Percentiles rank a stretch among this genome's conserved stretches.
Conservation (phyloP, 2,797 vertebrate species). For the Melanotaenia pygmaea region DNA sequence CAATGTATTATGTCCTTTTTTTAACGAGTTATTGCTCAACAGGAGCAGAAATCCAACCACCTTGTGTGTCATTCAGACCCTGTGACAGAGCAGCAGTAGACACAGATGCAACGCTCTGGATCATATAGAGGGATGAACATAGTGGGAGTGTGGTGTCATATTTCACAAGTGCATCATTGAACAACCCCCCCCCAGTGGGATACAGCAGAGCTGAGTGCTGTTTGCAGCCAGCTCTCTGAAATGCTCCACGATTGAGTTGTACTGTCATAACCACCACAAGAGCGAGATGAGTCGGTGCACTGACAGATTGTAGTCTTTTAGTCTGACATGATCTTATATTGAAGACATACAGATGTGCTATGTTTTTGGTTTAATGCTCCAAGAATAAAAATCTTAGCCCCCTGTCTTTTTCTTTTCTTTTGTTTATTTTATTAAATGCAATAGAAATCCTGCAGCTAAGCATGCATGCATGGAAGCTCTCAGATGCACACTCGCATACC, state of each 20-base stretch:
- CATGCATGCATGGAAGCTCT: neutral
- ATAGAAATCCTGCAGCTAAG: constrained; percentile 8
- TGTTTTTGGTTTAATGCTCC: constrained; percentile 1
- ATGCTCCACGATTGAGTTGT: constrained; percentile 56
- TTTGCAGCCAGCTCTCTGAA: constrained; percentile 64
- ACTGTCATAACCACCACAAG: constrained; percentile 64
- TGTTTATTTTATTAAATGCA: neutral
- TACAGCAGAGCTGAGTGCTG: constrained; percentile 65
- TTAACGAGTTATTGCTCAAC: constrained; percentile 24
- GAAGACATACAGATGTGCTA: constrained; percentile 8
- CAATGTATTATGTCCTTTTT: neutral
- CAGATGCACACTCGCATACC: neutral
- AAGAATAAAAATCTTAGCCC: constrained; percentile 1
- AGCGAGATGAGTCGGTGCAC: constrained; percentile 47
- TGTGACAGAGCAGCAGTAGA: neutral
- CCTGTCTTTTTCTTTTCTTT: neutral
- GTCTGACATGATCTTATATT: constrained; percentile 26
- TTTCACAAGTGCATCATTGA: constrained; percentile 81
- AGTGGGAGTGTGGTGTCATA: constrained; percentile 73
- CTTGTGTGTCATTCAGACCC: constrained; percentile 3
- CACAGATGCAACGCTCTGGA: neutral
- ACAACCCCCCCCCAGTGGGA: constrained; percentile 77
- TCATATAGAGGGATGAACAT: constrained; percentile 28
- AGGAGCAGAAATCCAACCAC: constrained; percentile 11
- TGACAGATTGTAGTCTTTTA: constrained; percentile 50